A percentile compares a stretch with the other conserved stretches of the same genome.
Conservation (phyloP, 1,140 invertebrate genomes). For the Nasonia vitripennis region DNA sequence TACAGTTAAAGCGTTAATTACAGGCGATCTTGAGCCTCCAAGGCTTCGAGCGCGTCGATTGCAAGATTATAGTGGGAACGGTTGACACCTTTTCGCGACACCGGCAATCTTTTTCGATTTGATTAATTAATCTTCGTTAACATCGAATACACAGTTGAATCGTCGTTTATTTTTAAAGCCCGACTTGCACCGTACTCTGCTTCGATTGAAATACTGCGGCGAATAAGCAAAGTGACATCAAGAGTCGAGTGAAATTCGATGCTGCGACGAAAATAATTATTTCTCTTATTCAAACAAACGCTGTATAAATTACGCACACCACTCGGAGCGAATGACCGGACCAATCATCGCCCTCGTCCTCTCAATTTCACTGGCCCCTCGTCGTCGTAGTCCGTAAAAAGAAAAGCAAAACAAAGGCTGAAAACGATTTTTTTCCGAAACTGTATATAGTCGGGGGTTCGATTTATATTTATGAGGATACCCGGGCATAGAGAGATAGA, state of each 20-base stretch:
- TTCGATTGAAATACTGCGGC: too few relatives aligned
- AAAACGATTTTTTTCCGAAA: slow-evolving; percentile 23
- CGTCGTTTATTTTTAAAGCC: too few relatives aligned
- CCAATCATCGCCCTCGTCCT: neutral
- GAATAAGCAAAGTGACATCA: too few relatives aligned
- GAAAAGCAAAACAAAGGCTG: slow-evolving; percentile 21
- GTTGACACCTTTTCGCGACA: neutral
- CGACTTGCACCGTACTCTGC: too few relatives aligned
- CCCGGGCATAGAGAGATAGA: neutral
- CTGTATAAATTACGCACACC: too few relatives aligned
- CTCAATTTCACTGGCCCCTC: neutral
- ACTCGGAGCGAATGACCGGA: neutral
- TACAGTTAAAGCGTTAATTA: slow-evolving; percentile 72
- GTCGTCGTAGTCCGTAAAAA: neutral
- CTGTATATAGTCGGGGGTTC: slow-evolving; percentile 3
- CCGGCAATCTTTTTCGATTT: neutral
- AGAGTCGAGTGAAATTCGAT: neutral
- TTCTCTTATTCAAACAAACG: neutral
- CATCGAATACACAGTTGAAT: too few relatives aligned
- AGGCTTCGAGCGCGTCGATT: slow-evolving; percentile 41
- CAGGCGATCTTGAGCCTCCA: slow-evolving; percentile 66
- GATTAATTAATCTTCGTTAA: neutral
- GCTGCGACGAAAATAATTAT: neutral
- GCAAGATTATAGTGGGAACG: slow-evolving; percentile 38
- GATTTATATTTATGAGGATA: slow-evolving; percentile 48